phyloP scores from a whole-genome alignment of 1,140 invertebrate species.

The Heliconius himera region DNA sequence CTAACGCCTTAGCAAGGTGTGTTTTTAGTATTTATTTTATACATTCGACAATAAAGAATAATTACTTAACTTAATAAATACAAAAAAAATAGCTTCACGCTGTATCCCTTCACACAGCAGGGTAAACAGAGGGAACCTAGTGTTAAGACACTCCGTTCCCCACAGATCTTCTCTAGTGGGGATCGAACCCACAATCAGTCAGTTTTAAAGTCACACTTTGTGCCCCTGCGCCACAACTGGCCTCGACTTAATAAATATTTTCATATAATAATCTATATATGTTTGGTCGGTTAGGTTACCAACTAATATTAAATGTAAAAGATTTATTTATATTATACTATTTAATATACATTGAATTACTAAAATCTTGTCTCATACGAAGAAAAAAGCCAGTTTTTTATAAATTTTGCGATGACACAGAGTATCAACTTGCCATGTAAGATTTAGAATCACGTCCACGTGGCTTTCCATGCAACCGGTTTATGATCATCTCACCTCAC shows the following conservation, averaged over 20 bases:
- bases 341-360: neutral
- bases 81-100: too few relatives aligned
- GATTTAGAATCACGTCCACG: conserved; percentile 32
- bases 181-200: too few relatives aligned
- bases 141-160: too few relatives aligned
- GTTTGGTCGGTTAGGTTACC: too few relatives aligned
- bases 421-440: conserved; percentile 10
- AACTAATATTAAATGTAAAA: too few relatives aligned
- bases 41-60: neutral
- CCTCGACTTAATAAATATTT: neutral
- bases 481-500: conserved; percentile 64
- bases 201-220: too few relatives aligned
- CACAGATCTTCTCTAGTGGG: too few relatives aligned
- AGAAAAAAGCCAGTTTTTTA: neutral
- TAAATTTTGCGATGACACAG: conserved; percentile 8
- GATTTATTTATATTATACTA: too few relatives aligned
- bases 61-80: neutral
- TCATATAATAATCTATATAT: neutral
- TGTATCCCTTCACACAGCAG: too few relatives aligned
- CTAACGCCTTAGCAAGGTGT: neutral
- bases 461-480: conserved; percentile 57
- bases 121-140: too few relatives aligned
- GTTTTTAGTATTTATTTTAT: neutral
- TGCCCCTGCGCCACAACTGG: too few relatives aligned
- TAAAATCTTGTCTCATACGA: neutral